phyloP scores from a whole-genome alignment of 2,113 vertebrate genomes.

The Tenebrosternarchus preto region DNA sequence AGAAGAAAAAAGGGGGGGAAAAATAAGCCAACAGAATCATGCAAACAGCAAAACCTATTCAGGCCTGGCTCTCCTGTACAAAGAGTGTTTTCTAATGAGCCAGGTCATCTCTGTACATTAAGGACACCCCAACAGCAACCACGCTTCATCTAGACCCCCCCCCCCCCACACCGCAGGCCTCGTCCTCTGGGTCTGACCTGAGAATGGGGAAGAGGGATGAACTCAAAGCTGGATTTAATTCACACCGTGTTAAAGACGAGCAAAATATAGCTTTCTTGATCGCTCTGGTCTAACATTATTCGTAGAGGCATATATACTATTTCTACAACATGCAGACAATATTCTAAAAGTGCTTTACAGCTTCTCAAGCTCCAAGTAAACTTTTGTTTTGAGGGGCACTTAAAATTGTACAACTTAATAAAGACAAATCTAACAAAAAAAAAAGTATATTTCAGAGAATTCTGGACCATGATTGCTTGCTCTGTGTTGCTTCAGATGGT shows the following conservation, averaged over 20 bases:
- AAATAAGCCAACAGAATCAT: slow-evolving; percentile 49
- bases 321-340: slow-evolving; percentile 56
- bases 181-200: slow-evolving; percentile 27
- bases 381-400: slow-evolving; percentile 55
- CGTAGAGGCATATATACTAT: slow-evolving; percentile 47
- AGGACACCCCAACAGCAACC: slow-evolving; percentile 33
- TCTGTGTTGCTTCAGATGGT: slow-evolving; percentile 43
- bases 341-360: slow-evolving; percentile 61
- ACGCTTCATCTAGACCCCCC: slow-evolving; percentile 22
- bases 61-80: slow-evolving; percentile 32
- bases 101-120: slow-evolving; percentile 32
- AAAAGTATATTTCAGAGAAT: slow-evolving; percentile 28
- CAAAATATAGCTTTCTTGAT: slow-evolving; percentile 44
- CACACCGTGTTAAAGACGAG: slow-evolving; percentile 40
- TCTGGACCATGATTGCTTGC: slow-evolving; percentile 40
- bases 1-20: slow-evolving; percentile 24
- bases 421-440: slow-evolving; percentile 26
- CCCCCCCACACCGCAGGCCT: slow-evolving; percentile 43
- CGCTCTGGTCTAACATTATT: slow-evolving; percentile 45
- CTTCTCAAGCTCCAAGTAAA: slow-evolving; percentile 59
- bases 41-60: slow-evolving; percentile 48
- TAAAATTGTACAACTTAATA: slow-evolving; percentile 49
- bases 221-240: slow-evolving; percentile 18
- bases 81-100: slow-evolving; percentile 28
- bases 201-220: slow-evolving; percentile 8